Evolutionary conservation across 1,140 invertebrate species (phyloP).

Genomic region (Colletes gigas): DNA sequence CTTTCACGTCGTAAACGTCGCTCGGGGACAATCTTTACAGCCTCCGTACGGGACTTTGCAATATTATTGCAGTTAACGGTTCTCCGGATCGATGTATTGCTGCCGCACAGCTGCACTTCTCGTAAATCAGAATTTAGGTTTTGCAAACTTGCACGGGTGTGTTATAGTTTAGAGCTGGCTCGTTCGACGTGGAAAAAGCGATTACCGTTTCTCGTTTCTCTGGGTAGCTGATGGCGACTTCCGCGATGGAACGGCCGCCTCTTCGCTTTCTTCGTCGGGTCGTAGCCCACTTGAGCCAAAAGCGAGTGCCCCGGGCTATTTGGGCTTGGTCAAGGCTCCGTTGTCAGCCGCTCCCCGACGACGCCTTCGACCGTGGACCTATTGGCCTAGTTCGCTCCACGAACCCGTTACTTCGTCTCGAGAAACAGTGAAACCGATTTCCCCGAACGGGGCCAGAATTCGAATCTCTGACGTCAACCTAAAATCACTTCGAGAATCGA

Average conservation of each 20-base stretch:
- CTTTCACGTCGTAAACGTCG: no score
- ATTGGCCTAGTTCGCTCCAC: background rate
- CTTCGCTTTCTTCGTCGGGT: background rate
- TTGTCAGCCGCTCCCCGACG: background rate
- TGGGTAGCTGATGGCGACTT: no score
- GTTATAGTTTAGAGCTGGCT: background rate
- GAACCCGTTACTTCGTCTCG: background rate
- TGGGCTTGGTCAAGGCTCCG: constrained; percentile 4
- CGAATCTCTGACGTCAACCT: background rate
- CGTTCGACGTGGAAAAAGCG: background rate
- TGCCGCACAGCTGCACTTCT: no score
- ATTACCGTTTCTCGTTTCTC: constrained; percentile 20
- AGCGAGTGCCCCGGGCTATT: background rate
- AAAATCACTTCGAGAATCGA: no score
- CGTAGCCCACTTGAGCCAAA: background rate
- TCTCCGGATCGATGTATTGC: no score
- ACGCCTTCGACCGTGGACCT: background rate
- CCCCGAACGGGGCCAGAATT: background rate
- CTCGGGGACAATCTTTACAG: no score
- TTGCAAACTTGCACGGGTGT: no score
- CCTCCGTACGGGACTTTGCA: no score
- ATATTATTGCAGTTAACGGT: no score
- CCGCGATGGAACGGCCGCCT: background rate
- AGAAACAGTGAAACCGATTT: background rate
- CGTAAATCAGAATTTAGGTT: no score